A percentile compares a stretch with the other conserved stretches of the same genome.
These are phyloP conservation scores for Paralichthys olivaceus DNA, from an alignment of 2,113 vertebrate species.

Conservation along the genomic window DNA sequence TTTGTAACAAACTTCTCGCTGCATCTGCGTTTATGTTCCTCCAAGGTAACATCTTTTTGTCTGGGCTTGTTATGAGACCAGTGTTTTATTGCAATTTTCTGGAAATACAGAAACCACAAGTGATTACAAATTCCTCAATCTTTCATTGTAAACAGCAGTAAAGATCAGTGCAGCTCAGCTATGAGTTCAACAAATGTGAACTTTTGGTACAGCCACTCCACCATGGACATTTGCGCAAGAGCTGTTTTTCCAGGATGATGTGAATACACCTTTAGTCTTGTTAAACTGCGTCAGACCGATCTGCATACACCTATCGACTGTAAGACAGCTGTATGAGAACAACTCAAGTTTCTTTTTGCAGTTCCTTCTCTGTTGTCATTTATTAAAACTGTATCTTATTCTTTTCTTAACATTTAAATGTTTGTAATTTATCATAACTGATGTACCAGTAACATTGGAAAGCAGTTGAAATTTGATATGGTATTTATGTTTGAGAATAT, in stretches of 20 bases:
- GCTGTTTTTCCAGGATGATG: background rate
- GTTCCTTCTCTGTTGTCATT: constrained; percentile 21
- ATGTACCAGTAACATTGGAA: constrained; percentile 43
- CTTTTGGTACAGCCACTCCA: background rate
- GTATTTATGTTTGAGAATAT: constrained; percentile 75
- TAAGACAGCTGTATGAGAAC: background rate
- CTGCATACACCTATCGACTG: background rate
- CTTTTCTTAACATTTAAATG: constrained; percentile 44
- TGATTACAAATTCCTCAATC: too few species aligned
- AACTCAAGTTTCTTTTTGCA: constrained; percentile 5
- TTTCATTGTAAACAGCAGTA: too few species aligned
- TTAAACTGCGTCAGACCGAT: constrained; percentile 7
- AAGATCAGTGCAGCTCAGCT: too few species aligned
- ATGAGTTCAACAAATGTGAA: too few species aligned
- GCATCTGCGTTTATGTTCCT: background rate
- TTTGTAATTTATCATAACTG: constrained; percentile 69
- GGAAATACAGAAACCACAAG: too few species aligned
- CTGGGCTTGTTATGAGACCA: too few species aligned
- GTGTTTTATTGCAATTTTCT: too few species aligned
- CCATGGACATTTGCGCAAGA: background rate
- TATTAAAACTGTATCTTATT: constrained; percentile 42
- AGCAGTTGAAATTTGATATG: constrained; percentile 58
- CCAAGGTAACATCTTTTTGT: too few species aligned
- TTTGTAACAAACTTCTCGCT: background rate
- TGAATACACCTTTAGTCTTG: background rate